Percentiles rank a stretch among this genome's conserved stretches.
Evolutionary conservation across 2,113 vertebrate genomes (phyloP).

Genomic region (Pygathrix nemaeus): DNA sequence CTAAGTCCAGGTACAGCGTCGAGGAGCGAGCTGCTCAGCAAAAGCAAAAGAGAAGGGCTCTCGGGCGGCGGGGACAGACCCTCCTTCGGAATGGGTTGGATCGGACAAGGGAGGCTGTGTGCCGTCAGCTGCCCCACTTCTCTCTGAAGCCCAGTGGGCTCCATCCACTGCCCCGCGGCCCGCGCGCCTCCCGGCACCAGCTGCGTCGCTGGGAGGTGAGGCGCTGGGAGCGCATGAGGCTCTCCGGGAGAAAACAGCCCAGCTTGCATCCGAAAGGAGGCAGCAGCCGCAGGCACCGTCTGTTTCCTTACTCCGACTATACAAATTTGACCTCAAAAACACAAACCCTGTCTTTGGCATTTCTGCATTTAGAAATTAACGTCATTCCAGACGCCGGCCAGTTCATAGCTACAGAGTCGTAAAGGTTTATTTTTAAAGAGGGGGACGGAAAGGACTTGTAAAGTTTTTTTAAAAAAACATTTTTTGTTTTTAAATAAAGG

Average conservation of each 20-base stretch:
- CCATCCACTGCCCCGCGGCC: no score
- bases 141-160: not conserved
- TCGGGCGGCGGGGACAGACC: not conserved
- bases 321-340: not conserved
- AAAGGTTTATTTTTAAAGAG: not conserved
- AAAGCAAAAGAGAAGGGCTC: rapidly evolving
- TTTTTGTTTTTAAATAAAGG: not conserved
- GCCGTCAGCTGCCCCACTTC: not conserved
- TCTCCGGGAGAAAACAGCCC: not conserved
- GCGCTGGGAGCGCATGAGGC: not conserved
- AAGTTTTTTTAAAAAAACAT: not conserved
- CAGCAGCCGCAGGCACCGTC: not conserved
- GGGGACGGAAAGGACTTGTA: not conserved
- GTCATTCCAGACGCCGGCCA: not conserved
- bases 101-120: not conserved
- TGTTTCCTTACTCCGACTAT: not conserved
- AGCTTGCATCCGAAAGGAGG: no score
- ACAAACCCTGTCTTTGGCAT: not conserved
- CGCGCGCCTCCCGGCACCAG: rapidly evolving
- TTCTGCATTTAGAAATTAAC: slow-evolving; percentile 1
- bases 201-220: not conserved
- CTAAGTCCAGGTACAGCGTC: not conserved
- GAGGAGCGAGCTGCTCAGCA: not conserved
- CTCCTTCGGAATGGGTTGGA: not conserved
- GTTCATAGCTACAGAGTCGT: not conserved